Evolutionary conservation across 2,113 vertebrate genomes (phyloP), one percentile per base, ranked within the genome.

Genomic region (Centrocercus urophasianus): DNA sequence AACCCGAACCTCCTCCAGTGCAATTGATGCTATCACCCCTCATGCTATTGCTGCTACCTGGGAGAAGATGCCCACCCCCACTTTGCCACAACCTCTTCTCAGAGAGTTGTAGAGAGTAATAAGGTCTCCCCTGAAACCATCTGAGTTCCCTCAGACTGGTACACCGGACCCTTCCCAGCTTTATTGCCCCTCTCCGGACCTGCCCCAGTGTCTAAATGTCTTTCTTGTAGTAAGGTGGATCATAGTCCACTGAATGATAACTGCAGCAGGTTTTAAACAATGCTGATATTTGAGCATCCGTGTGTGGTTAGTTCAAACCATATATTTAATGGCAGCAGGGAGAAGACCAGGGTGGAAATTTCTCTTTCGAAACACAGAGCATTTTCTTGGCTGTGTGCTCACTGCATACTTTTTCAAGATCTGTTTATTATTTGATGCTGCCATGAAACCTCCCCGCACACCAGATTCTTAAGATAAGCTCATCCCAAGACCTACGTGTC

Each of bases 401-500:
- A 8, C 12, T 24, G 48, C 40, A n/a, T 43, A 32, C 13, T 57
- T 48, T 78, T 59, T 65, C 7, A 13, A 83, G 42, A 52, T 79
- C 71, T 94, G 72, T 95, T 93, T 93, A 47, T 92, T 80, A 40
- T 91, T 93, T 72, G 20, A 0, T 65, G 72, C 89, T 93, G 79
- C 82, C 78, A 88, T 87, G 91, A 91, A 95, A 73, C 94, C 73
- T 60, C 93, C 71, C 64, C 80, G 48, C 52, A 47, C 16, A 83
- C 43, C 30, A 89, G 81, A 83, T 89, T 47, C 28, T 91, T 50
- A 79, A 83, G 89, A 86, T 89, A 95, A 95, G n/a, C 30, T 86
- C 76, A 93, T 83, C 91, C 47, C 85, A 65, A 95, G 91, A 66
- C 87, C 54, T 43, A 8, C 66, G 76, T 92, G 88, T 83, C 78